A percentile compares a stretch with the other conserved stretches of the same genome.
These are phyloP conservation scores for Rhingia campestris DNA, from an alignment of 2,888 invertebrate genomes.

Conservation along the genomic window DNA sequence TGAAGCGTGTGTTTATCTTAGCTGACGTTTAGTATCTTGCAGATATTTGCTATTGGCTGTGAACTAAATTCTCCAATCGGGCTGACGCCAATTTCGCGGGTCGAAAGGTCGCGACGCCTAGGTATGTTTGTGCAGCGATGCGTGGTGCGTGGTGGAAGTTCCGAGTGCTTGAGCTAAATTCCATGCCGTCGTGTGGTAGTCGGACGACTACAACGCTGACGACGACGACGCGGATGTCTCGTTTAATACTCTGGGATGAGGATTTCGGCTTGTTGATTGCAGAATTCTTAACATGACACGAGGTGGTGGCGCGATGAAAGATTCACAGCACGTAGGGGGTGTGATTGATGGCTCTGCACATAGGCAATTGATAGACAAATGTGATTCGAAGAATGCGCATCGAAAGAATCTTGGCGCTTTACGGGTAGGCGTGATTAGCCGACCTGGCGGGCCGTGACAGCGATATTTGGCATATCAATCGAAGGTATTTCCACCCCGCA, in stretches of 20 bases:
- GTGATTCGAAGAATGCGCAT: conserved; percentile 63
- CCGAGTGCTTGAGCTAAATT: conserved; percentile 68
- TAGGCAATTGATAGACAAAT: conserved; percentile 71
- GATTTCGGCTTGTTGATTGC: conserved; percentile 49
- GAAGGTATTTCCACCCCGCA: conserved; percentile 54
- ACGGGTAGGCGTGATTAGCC: conserved; percentile 69
- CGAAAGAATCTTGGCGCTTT: conserved; percentile 72
- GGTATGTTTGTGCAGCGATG: conserved; percentile 56
- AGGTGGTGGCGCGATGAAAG: conserved; percentile 71
- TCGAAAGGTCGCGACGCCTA: conserved; percentile 57
- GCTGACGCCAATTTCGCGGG: conserved; percentile 62
- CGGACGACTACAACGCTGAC: background rate
- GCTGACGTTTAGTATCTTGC: conserved; percentile 1
- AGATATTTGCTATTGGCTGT: conserved; percentile 36
- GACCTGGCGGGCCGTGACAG: conserved; percentile 67
- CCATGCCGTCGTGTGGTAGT: conserved; percentile 56
- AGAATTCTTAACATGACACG: conserved; percentile 65
- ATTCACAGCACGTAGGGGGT: conserved; percentile 65
- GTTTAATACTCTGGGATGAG: background rate
- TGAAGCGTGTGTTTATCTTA: conserved; percentile 37
- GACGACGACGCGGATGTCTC: too few relatives aligned
- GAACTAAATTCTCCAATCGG: conserved; percentile 69
- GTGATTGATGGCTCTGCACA: conserved; percentile 64
- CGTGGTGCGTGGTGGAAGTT: conserved; percentile 15
- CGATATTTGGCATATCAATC: conserved; percentile 62